Evolutionary conservation across 2,888 invertebrate species (phyloP).

Genomic region (Aphelenchoides bicaudatus): DNA sequence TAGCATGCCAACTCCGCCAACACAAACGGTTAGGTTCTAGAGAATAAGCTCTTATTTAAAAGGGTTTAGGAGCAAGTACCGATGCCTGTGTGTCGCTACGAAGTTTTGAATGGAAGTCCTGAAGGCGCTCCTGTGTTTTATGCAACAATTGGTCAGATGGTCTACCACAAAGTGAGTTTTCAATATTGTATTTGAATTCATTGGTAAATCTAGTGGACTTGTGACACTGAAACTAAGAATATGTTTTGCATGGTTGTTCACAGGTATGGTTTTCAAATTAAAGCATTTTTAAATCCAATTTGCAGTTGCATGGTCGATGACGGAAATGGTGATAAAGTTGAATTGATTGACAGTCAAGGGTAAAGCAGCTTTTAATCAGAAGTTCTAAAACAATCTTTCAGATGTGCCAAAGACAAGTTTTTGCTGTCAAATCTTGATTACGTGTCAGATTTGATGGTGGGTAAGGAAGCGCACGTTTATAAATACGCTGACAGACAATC

Average conservation of each 20-base stretch:
- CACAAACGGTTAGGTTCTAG: no score
- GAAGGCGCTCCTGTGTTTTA: slow-evolving; percentile 55
- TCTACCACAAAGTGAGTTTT: slow-evolving; percentile 60
- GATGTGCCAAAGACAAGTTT: slow-evolving; percentile 58
- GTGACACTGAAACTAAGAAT: slow-evolving; percentile 51
- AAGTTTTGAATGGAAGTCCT: slow-evolving; percentile 55
- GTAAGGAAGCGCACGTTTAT: slow-evolving; percentile 58
- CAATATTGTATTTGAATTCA: no score
- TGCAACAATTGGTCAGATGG: slow-evolving; percentile 58
- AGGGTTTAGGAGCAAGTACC: slow-evolving; percentile 54
- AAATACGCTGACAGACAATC: slow-evolving; percentile 57
- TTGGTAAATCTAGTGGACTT: no score
- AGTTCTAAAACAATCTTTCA: slow-evolving; percentile 24
- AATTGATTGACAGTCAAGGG: slow-evolving; percentile 55
- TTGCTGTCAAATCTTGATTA: slow-evolving; percentile 57
- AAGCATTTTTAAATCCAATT: no score
- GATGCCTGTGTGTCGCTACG: slow-evolving; percentile 59
- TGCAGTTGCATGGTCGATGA: slow-evolving; percentile 59
- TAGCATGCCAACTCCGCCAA: slow-evolving; percentile 55
- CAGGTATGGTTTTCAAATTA: no score
- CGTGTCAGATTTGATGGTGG: slow-evolving; percentile 55
- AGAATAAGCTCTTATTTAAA: no score
- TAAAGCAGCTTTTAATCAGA: slow-evolving; percentile 16
- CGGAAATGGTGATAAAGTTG: slow-evolving; percentile 56
- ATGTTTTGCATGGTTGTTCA: slow-evolving; percentile 59